A percentile compares a stretch with the other conserved stretches of the same genome.
phyloP scores from a whole-genome alignment of 2,888 invertebrate genomes.

The Chromoteleia sp. region DNA sequence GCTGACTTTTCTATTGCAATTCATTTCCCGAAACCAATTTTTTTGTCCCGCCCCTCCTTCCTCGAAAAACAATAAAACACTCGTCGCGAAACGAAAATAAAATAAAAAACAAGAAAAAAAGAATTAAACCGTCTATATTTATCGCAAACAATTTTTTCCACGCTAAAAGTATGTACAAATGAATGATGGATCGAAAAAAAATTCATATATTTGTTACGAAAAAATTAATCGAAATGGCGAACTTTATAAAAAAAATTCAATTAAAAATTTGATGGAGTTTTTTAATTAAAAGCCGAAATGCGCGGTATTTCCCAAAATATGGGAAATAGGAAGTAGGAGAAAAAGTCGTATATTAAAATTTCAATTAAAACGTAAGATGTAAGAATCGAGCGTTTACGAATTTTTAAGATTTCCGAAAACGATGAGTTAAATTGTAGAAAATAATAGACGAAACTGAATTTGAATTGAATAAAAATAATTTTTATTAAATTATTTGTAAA shows the following conservation, averaged over 20 bases:
- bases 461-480: too few relatives aligned
- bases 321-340: too few relatives aligned
- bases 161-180: conserved; percentile 52
- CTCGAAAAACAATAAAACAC: conserved; percentile 50
- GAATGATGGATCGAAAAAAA: conserved; percentile 49
- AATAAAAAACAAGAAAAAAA: background rate
- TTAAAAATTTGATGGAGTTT: conserved; percentile 54
- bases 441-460: too few relatives aligned
- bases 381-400: too few relatives aligned
- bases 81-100: conserved; percentile 42
- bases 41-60: conserved; percentile 8
- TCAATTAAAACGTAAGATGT: too few relatives aligned
- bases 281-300: conserved; percentile 54
- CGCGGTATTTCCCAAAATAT: too few relatives aligned
- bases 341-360: too few relatives aligned
- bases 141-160: conserved; percentile 54
- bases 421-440: too few relatives aligned
- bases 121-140: conserved; percentile 49
- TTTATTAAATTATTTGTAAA: too few relatives aligned
- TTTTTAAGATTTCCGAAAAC: too few relatives aligned
- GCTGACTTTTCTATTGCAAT: conserved; percentile 36
- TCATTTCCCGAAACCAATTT: conserved; percentile 49
- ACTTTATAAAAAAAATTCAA: conserved; percentile 49
- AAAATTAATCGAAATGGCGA: conserved; percentile 43
- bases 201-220: conserved; percentile 50